Evolutionary conservation across 2,888 invertebrate genomes (phyloP), one percentile per base, ranked within the genome.

Genomic region (Theretra japonica): DNA sequence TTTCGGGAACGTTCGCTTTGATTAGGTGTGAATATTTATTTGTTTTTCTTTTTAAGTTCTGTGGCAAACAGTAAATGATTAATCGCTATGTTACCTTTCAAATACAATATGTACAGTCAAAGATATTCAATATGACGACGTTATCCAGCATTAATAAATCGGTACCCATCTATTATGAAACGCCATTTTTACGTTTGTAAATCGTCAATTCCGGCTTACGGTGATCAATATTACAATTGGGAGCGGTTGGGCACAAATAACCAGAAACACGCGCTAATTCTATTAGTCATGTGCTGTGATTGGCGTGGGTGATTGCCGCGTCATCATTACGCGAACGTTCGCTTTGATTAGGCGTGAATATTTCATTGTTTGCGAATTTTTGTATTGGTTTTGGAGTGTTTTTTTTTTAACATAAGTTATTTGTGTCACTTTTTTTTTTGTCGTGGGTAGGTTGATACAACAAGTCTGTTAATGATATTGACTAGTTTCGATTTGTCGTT

Each of bases 191-290:
- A 70, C 57, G 72, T 80, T 76, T 78, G 79, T 81, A 82, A 83
- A 83, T 84, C 85, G 86, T 80, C 81, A 83, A 86, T 85, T 83
- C 85, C 83, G 87, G 82, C 48, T 83, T 86, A 86, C 82, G 80
- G 84, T 87, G 88, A 90, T 90, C 90, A 90, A 92, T 91, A 88
- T 90, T 91, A 83, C 83, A 77, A 85, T 83, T 77, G 79, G 70
- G 81, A 82, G 79, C 80, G 78, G 77, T 80, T 79, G 76, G 80
- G 75, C 80, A 79, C 72, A 75, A 71, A 76, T 58, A 70, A 53
- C 76, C 75, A 74, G 76, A 69, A 72, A 28, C 70, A 75, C 75
- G 75, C 76, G 76, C 74, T 77, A 81, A 86, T 86, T 88, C 87
- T 86, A 88, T 89, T 84, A 88, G 79, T 86, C 81, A 87, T 84